Evolutionary conservation across 2,113 vertebrate species (phyloP).

Genomic region (Nicator chloris): DNA sequence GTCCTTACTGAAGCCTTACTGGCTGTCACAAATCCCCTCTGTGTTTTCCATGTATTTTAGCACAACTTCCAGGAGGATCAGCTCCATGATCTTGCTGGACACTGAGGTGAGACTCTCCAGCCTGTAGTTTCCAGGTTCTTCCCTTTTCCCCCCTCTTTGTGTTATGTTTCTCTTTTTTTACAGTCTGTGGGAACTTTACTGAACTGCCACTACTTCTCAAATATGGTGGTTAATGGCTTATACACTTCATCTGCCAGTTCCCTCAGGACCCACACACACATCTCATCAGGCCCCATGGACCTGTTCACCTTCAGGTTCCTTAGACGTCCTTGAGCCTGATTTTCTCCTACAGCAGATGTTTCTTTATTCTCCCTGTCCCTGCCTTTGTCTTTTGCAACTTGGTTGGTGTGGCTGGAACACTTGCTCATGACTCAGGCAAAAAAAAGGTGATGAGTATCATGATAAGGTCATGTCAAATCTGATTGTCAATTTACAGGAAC

Average conservation of each 20-base stretch:
- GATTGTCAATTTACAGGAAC: neutral
- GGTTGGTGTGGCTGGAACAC: neutral
- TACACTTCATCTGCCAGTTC: neutral
- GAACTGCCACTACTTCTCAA: neutral
- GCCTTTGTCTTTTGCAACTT: neutral
- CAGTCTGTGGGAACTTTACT: neutral
- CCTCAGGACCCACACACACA: neutral
- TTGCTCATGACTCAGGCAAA: neutral
- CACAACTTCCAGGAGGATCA: neutral
- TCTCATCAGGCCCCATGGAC: neutral
- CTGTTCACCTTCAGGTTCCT: no score
- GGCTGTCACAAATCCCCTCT: neutral
- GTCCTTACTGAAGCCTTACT: neutral
- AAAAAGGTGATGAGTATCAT: neutral
- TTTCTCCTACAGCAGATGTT: neutral
- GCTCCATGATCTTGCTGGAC: neutral
- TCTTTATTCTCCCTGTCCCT: neutral
- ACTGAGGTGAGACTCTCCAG: neutral
- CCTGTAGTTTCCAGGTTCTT: neutral
- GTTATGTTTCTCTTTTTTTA: neutral
- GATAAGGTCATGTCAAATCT: neutral
- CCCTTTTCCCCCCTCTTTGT: fast-evolving
- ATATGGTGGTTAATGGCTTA: neutral
- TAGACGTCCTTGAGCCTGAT: neutral
- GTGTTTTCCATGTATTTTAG: neutral